These are phyloP conservation scores for Plutella xylostella DNA, from an alignment of 2,888 invertebrate genomes.

Conservation along the genomic window DNA sequence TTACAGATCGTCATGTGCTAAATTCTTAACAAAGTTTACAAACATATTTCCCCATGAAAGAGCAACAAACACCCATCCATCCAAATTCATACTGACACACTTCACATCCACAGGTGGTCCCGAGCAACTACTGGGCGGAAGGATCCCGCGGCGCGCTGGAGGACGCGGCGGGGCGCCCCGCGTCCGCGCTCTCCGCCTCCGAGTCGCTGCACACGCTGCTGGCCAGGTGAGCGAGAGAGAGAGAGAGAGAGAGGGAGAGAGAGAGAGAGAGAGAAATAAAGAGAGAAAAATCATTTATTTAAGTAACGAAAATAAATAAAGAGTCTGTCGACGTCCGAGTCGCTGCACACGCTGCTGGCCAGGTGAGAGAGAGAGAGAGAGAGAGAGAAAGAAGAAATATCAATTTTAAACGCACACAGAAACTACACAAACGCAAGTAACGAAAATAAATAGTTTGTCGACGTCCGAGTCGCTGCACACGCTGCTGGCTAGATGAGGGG, in stretches of 20 bases:
- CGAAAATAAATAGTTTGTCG: not conserved
- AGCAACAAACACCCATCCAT: too few relatives aligned
- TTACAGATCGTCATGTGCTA: too few relatives aligned
- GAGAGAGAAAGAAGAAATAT: not conserved
- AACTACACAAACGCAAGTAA: not conserved
- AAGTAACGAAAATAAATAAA: not conserved
- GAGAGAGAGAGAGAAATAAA: too few relatives aligned
- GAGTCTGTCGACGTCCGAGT: not conserved
- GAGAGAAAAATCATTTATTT: not conserved
- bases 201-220: constrained; percentile 77
- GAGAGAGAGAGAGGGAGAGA: not conserved
- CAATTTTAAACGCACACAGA: not conserved
- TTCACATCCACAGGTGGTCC: constrained; percentile 45
- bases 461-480: not conserved
- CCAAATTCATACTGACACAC: not conserved
- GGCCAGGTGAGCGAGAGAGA: constrained; percentile 49
- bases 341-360: too few relatives aligned
- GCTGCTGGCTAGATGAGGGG: too few relatives aligned
- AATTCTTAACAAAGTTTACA: too few relatives aligned
- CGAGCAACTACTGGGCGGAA: constrained; percentile 53
- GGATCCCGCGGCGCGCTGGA: constrained; percentile 54
- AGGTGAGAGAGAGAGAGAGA: too few relatives aligned
- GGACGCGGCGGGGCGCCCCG: constrained; percentile 58
- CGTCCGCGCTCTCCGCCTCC: constrained; percentile 63
- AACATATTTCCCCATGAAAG: too few relatives aligned